A percentile compares a stretch with the other conserved stretches of the same genome.
These are phyloP conservation scores for Apodemus sylvaticus DNA, from an alignment of 2,113 vertebrate genomes.

Conservation along the genomic window DNA sequence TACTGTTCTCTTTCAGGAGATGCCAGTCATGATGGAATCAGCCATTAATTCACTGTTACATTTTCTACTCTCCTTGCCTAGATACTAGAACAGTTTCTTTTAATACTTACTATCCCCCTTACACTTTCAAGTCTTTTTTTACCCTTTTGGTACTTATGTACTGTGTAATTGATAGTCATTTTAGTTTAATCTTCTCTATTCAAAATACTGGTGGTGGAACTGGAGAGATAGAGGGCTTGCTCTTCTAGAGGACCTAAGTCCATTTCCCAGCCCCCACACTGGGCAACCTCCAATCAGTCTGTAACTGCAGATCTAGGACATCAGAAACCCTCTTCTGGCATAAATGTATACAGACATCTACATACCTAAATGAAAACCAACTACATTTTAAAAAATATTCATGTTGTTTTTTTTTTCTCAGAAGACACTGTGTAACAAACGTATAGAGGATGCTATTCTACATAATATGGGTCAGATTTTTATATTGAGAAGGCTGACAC, in stretches of 20 bases:
- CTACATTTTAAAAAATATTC: not conserved
- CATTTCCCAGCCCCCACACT: not conserved
- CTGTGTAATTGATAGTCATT: not conserved
- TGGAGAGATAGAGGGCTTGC: not conserved
- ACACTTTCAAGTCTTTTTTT: not conserved
- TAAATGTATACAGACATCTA: not conserved
- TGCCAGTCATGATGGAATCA: not conserved
- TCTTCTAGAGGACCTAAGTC: not conserved
- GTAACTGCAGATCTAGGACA: not conserved
- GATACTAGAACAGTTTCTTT: not conserved
- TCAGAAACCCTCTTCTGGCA: not conserved
- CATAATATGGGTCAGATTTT: slow-evolving; percentile 19
- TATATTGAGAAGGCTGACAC: not conserved
- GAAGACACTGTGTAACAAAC: not conserved
- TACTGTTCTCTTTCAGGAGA: not conserved
- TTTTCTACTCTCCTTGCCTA: slow-evolving; percentile 8
- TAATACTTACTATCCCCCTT: not conserved
- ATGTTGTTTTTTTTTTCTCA: slow-evolving; percentile 1
- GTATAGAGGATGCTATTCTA: slow-evolving; percentile 31
- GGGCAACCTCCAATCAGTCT: not conserved
- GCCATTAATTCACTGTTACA: slow-evolving; percentile 12
- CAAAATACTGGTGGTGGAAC: not conserved
- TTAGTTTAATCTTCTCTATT: slow-evolving; percentile 34
- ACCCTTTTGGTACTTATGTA: not conserved
- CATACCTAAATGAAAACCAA: not conserved